A percentile compares a stretch with the other conserved stretches of the same genome.
These are phyloP conservation scores for Notarius lentiginosus DNA, from an alignment of 2,113 vertebrate genomes.

Conservation along the genomic window DNA sequence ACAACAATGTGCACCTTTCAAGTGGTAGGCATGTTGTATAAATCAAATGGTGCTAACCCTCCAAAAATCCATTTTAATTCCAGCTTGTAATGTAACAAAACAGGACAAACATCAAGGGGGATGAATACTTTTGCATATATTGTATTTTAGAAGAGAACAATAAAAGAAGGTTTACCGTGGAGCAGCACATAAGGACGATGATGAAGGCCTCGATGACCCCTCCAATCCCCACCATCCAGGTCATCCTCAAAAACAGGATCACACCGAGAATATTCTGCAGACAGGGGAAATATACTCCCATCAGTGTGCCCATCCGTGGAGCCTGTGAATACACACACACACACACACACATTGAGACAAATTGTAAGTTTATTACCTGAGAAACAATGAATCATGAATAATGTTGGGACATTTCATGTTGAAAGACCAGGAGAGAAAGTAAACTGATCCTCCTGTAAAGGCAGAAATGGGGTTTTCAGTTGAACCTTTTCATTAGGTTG, in stretches of 20 bases:
- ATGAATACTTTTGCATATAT: no score
- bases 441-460: background rate
- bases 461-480: background rate
- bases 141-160: no score
- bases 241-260: slow-evolving; percentile 97
- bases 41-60: no score
- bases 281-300: slow-evolving; percentile 97
- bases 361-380: background rate
- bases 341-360: slow-evolving; percentile 5
- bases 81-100: no score
- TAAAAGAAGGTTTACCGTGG: slow-evolving; percentile 78
- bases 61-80: no score
- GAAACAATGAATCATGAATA: background rate
- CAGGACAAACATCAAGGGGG: no score
- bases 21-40: no score
- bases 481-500: background rate
- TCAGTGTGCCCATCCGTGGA: slow-evolving; percentile 93
- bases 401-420: background rate
- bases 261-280: slow-evolving; percentile 99
- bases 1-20: no score
- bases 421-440: background rate
- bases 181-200: slow-evolving; percentile 96
- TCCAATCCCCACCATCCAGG: slow-evolving; percentile 95
- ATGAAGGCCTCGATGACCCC: slow-evolving; percentile 93
- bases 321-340: slow-evolving; percentile 72